Evolutionary conservation across 2,888 invertebrate species (phyloP), one percentile per base, ranked within the genome.

Genomic region (Notodonta ziczac): DNA sequence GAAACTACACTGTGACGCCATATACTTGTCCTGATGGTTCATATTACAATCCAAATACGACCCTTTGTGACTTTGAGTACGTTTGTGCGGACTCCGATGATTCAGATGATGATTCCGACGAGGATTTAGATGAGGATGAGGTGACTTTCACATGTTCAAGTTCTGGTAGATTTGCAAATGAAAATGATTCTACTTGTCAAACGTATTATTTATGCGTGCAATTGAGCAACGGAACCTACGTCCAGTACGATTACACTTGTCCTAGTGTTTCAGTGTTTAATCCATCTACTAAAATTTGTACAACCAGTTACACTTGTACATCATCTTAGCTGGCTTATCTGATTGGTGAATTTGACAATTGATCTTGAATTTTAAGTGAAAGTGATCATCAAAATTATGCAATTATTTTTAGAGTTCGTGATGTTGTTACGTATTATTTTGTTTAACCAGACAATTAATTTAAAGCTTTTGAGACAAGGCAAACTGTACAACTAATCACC

Each of bases 231-330:
- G 81, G 80, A 5, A 75, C 76, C 1, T 78, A 73, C 44, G 54
- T 64, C 5, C 56, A 72, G 56, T 77, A 72, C 51, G 63, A 68
- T 40, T 84, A 79, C 56, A 80, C 72, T 4, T 86, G 85, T 58
- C 81, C 83, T 0, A 67, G 70, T 42, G 72, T 73, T n/a, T 82
- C 85, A 5, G 66, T 79, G 12, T 87, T 88, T 65, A 80, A 84
- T 67, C 86, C 85, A 2, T 63, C 56, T 4, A 66, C 72, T 5
- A 66, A 73, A 56, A 59, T 73, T 53, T 88, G 87, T 70, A 86
- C 85, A 14, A 67, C 76, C 2, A 66, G 35, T 40, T 87, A 86
- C 54, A 59, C 52, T 24, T 74, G 74, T 61, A 2, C 46, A 46
- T 46, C n/a, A 46, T 13, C 46, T 46, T 46, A 46, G 46, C n/a